These are phyloP conservation scores for Macrosiphum euphorbiae DNA, from an alignment of 2,888 invertebrate species.

Conservation along the genomic window DNA sequence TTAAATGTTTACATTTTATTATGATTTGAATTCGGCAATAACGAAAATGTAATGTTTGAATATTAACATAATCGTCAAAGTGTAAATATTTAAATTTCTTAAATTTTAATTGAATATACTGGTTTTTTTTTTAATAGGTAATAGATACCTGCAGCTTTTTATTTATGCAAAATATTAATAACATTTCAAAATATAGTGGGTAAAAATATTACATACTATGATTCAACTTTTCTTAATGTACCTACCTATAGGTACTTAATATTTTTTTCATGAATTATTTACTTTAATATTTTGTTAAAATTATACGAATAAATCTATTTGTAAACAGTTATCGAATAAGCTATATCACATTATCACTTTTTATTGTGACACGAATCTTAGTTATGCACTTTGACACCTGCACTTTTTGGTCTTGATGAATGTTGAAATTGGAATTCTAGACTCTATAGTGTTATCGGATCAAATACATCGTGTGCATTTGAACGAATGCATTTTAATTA, in stretches of 20 bases:
- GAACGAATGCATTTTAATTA: slow-evolving; percentile 22
- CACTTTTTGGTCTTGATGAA: background rate
- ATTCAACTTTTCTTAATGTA: background rate
- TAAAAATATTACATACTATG: background rate
- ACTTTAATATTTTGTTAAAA: background rate
- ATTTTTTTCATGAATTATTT: background rate
- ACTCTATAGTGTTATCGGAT: background rate
- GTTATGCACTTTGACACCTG: background rate
- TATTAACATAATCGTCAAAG: background rate
- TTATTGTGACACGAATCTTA: slow-evolving; percentile 17
- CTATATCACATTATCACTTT: background rate
- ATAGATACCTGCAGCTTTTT: background rate
- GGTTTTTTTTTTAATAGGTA: background rate
- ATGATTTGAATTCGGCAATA: background rate
- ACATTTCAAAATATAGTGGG: background rate
- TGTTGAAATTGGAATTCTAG: background rate
- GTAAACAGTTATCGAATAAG: background rate
- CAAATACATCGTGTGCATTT: slow-evolving; percentile 5
- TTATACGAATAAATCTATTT: background rate
- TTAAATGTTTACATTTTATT: background rate
- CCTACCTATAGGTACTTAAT: background rate
- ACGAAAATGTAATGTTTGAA: background rate
- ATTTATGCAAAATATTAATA: background rate
- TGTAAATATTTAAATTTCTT: slow-evolving; percentile 18
- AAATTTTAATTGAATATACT: background rate